Percentiles rank a stretch among this genome's conserved stretches.
Evolutionary conservation across 2,113 vertebrate genomes (phyloP).

Genomic region (Oenanthe oenanthe): DNA sequence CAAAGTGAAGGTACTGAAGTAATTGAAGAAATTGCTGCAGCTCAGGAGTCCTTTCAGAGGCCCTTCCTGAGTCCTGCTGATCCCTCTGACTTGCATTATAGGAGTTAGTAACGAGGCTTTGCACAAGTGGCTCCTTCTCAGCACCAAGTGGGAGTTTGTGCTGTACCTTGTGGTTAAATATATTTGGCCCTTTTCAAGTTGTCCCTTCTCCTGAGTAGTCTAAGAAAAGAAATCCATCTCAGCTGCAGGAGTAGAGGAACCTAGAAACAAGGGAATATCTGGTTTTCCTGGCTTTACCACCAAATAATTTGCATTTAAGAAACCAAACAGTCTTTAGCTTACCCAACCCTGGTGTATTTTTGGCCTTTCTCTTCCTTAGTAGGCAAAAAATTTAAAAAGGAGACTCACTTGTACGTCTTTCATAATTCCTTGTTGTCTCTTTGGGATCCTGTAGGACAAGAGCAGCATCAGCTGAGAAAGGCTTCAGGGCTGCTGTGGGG

Average conservation of each 20-base stretch:
- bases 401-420: rapidly evolving
- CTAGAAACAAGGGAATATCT: neutral
- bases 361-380: neutral
- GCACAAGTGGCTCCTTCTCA: slow-evolving; percentile 43
- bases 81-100: slow-evolving; percentile 40
- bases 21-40: slow-evolving; percentile 44
- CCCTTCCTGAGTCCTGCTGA: slow-evolving; percentile 8
- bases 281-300: neutral
- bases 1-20: slow-evolving; percentile 43
- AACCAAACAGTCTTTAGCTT: neutral
- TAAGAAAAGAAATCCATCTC: neutral
- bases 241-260: neutral
- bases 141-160: slow-evolving; percentile 43
- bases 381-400: neutral
- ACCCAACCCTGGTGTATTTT: rapidly evolving
- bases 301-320: neutral
- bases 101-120: slow-evolving; percentile 30
- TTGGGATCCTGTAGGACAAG: neutral
- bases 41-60: slow-evolving; percentile 15
- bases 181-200: slow-evolving; percentile 6
- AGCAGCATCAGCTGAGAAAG: neutral
- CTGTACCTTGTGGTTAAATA: neutral
- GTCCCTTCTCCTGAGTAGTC: neutral
- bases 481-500: neutral
- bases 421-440: neutral